Conservation (phyloP, 2,888 invertebrate genomes). For the Tetragonula carbonaria region DNA sequence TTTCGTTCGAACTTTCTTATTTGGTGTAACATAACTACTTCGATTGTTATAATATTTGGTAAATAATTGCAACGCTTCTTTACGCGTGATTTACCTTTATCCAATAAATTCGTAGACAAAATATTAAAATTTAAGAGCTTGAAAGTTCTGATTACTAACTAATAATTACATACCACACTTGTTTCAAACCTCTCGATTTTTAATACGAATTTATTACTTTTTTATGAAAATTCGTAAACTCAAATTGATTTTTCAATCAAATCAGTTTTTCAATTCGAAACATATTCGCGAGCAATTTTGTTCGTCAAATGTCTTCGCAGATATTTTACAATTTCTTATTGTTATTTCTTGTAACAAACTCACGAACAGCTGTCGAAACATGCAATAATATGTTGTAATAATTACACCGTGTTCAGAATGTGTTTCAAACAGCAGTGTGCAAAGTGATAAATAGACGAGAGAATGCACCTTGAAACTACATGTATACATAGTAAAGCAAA, state of each 20-base stretch:
- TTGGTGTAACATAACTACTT: neutral
- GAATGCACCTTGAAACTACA: neutral
- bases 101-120: conserved; percentile 10
- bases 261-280: neutral
- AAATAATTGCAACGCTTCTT: neutral
- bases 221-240: too few relatives aligned
- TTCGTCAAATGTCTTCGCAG: neutral
- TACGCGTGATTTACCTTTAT: neutral
- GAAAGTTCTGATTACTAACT: too few relatives aligned
- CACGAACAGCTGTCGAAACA: neutral
- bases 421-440: too few relatives aligned
- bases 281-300: neutral
- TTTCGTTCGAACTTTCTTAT: neutral
- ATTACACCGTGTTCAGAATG: neutral
- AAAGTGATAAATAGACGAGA: neutral
- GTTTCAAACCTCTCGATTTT: too few relatives aligned
- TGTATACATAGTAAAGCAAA: neutral
- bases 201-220: too few relatives aligned
- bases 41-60: neutral
- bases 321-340: neutral
- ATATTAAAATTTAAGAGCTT: neutral
- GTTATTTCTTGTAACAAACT: neutral
- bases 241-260: too few relatives aligned
- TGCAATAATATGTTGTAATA: neutral
- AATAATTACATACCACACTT: too few relatives aligned